Conservation (phyloP, 2,113 vertebrate species). For the Candoia aspera region DNA sequence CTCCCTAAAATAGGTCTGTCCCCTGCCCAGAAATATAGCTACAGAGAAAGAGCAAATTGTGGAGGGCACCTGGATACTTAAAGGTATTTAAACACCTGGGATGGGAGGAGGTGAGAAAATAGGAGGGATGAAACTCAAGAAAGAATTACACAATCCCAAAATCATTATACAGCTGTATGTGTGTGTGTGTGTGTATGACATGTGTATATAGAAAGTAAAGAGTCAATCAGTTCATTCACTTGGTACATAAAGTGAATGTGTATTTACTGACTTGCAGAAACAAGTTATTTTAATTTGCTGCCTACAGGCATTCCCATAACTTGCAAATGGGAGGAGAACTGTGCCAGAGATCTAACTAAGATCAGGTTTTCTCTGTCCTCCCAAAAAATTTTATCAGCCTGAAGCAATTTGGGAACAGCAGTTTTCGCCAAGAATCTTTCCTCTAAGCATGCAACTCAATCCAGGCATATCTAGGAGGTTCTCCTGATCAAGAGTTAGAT, state of each 20-base stretch:
- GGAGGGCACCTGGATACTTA: neutral
- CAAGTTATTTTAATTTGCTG: slow-evolving; percentile 25
- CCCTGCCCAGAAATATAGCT: neutral
- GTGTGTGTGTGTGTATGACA: neutral
- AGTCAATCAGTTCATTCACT: neutral
- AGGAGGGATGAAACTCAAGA: neutral
- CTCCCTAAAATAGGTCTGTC: neutral
- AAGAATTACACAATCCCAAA: neutral
- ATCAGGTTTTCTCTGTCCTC: slow-evolving; percentile 5
- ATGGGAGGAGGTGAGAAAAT: neutral
- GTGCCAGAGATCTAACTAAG: neutral
- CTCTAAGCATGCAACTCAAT: neutral
- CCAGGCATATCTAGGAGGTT: neutral
- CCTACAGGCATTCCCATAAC: slow-evolving; percentile 30
- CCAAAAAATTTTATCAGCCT: neutral
- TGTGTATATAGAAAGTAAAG: neutral
- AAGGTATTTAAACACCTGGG: neutral
- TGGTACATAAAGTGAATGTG: neutral
- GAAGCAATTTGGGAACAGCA: neutral
- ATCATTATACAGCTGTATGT: neutral
- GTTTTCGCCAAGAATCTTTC: neutral
- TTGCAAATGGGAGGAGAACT: neutral
- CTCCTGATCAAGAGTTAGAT: neutral
- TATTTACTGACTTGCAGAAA: slow-evolving; percentile 9
- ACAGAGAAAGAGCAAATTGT: neutral